phyloP scores from a whole-genome alignment of 2,888 invertebrate species.

The Diarsia brunnea region DNA sequence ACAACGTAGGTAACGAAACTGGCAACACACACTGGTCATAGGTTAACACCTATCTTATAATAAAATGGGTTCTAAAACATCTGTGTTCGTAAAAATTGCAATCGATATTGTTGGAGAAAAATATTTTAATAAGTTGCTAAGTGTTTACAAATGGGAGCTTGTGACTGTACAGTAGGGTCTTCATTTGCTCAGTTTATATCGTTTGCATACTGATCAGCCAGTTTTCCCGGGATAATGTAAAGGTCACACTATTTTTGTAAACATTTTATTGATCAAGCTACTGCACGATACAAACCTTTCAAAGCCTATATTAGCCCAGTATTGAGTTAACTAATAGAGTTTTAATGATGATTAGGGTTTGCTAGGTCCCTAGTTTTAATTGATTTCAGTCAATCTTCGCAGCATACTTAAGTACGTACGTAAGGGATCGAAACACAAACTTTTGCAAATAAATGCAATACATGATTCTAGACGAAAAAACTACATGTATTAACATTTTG shows the following conservation, averaged over 20 bases:
- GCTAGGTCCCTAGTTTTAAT: too few relatives aligned
- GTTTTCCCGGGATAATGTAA: not conserved
- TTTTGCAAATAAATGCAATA: not conserved
- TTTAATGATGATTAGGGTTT: too few relatives aligned
- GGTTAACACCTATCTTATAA: not conserved
- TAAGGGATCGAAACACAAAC: not conserved
- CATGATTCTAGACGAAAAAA: not conserved
- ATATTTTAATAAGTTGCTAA: not conserved
- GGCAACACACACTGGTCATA: too few relatives aligned
- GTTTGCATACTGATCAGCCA: conserved; percentile 53
- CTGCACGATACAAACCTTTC: not conserved
- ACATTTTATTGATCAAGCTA: conserved; percentile 13
- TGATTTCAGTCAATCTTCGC: not conserved
- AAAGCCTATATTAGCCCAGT: not conserved
- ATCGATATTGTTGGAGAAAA: not conserved
- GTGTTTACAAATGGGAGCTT: not conserved
- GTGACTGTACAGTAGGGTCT: not conserved
- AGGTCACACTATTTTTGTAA: conserved; percentile 37
- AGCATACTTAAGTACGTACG: not conserved
- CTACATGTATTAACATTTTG: not conserved
- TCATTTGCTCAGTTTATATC: conserved; percentile 19
- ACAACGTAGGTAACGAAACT: too few relatives aligned
- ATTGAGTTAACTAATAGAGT: not conserved
- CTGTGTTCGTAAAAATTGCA: not conserved
- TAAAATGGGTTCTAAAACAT: not conserved